These are phyloP conservation scores for Helicoverpa assulta DNA, from an alignment of 2,888 invertebrate species.

Conservation along the genomic window DNA sequence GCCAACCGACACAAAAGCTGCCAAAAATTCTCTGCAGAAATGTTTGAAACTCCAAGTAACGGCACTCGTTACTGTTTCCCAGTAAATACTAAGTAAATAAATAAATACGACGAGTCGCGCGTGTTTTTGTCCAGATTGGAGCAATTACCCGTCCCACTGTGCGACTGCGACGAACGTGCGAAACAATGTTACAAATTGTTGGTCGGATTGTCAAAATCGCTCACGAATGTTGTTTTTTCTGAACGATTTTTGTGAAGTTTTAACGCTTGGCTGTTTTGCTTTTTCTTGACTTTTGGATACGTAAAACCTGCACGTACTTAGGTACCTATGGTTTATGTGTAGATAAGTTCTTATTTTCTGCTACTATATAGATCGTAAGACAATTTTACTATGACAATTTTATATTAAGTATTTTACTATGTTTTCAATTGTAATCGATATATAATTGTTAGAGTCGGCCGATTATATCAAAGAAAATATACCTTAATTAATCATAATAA, in stretches of 20 bases:
- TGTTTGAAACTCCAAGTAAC: conserved; percentile 56
- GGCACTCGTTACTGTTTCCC: conserved; percentile 80
- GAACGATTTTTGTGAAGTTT: conserved; percentile 27
- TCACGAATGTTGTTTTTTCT: conserved; percentile 56
- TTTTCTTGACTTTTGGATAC: background rate
- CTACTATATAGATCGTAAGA: too few species aligned
- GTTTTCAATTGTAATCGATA: too few species aligned
- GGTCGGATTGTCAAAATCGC: conserved; percentile 64
- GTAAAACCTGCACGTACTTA: background rate
- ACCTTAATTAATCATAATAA: background rate
- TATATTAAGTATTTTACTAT: background rate
- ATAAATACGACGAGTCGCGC: conserved; percentile 82
- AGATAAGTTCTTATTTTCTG: too few species aligned
- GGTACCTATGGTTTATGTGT: too few species aligned
- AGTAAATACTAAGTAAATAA: conserved; percentile 89
- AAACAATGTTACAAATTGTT: conserved; percentile 72
- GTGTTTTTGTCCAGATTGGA: conserved; percentile 86
- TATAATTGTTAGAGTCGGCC: too few species aligned
- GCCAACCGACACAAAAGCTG: conserved; percentile 48
- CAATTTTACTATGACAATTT: too few species aligned
- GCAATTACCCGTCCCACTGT: conserved; percentile 78
- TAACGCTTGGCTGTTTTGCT: conserved; percentile 9
- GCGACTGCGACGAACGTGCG: conserved; percentile 58
- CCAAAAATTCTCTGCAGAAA: conserved; percentile 57
- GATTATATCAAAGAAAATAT: background rate